A percentile compares a stretch with the other conserved stretches of the same genome.
phyloP scores from a whole-genome alignment of 2,797 vertebrate genomes.

The Dryobates pubescens region DNA sequence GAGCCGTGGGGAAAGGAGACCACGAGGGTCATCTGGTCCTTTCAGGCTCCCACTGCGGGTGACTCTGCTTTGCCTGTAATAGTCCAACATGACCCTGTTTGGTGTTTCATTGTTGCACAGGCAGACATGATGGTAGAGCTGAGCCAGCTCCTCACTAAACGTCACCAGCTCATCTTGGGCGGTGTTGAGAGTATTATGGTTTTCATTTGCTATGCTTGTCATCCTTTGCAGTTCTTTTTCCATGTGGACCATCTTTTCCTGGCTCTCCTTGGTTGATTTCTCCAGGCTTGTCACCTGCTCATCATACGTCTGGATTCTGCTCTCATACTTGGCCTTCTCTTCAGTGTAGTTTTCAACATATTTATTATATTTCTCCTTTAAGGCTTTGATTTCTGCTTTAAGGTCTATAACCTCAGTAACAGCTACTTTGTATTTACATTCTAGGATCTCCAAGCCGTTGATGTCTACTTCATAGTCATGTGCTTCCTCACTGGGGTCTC shows the following conservation, averaged over 20 bases:
- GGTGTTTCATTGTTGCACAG: conserved; percentile 98
- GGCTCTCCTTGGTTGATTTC: conserved; percentile 83
- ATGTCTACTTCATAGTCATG: conserved; percentile 88
- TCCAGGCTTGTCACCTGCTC: conserved; percentile 90
- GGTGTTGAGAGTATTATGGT: conserved; percentile 90
- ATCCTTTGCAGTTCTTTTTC: conserved; percentile 90
- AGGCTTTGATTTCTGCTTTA: conserved; percentile 95
- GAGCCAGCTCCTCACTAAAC: conserved; percentile 96
- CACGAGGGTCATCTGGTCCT: conserved; percentile 91
- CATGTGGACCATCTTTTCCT: conserved; percentile 85
- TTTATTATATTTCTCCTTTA: conserved; percentile 97
- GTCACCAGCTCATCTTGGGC: conserved; percentile 98
- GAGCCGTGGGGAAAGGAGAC: conserved; percentile 90
- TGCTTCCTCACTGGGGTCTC: conserved; percentile 78
- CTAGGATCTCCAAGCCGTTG: conserved; percentile 92
- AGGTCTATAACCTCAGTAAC: conserved; percentile 97
- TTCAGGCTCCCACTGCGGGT: conserved; percentile 94
- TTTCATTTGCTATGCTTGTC: conserved; percentile 85
- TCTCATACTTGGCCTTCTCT: conserved; percentile 84
- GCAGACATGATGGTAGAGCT: conserved; percentile 98
- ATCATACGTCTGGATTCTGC: conserved; percentile 82
- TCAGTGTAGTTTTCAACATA: conserved; percentile 90
- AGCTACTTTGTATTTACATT: conserved; percentile 97
- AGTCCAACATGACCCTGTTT: conserved; percentile 98
- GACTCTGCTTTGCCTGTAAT: conserved; percentile 94